These are phyloP conservation scores for Coregonus sp. DNA, from an alignment of 2,797 vertebrate genomes.

Conservation along the genomic window DNA sequence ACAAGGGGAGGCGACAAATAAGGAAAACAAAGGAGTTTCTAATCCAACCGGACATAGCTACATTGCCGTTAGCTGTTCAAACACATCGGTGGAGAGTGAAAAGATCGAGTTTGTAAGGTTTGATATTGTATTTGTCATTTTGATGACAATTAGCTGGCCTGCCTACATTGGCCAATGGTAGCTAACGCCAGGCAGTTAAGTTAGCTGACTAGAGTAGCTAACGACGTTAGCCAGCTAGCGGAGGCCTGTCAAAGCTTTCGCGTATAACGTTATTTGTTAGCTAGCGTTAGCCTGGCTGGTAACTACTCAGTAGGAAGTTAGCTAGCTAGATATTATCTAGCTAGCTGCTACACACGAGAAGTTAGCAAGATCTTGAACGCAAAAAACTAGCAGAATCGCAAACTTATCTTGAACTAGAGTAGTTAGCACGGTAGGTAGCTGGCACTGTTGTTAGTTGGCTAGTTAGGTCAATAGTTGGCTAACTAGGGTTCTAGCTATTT, in stretches of 20 bases:
- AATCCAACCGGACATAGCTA: constrained; percentile 33
- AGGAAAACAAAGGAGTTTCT: constrained; percentile 53
- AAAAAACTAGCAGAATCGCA: neutral
- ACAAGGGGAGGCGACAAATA: constrained; percentile 55
- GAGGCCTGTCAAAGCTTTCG: neutral
- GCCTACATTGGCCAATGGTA: neutral
- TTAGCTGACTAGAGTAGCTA: neutral
- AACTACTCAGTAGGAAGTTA: neutral
- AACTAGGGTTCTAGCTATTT: neutral
- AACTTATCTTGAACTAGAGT: too few relatives aligned
- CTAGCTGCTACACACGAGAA: neutral
- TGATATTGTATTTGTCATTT: neutral
- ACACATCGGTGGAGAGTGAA: constrained; percentile 34
- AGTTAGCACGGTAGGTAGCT: too few relatives aligned
- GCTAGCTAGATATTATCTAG: neutral
- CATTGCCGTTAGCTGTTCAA: constrained; percentile 20
- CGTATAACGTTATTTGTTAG: neutral
- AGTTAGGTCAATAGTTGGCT: too few relatives aligned
- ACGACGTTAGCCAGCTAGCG: neutral
- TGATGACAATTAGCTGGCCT: neutral
- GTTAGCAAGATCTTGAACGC: neutral
- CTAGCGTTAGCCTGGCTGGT: neutral
- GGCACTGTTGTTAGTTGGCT: too few relatives aligned
- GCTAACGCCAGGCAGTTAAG: neutral
- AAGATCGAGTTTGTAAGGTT: constrained; percentile 56